Percentiles rank a stretch among this genome's conserved stretches.
Evolutionary conservation across 2,113 vertebrate genomes (phyloP).

Genomic region (Eleginops maclovinus): DNA sequence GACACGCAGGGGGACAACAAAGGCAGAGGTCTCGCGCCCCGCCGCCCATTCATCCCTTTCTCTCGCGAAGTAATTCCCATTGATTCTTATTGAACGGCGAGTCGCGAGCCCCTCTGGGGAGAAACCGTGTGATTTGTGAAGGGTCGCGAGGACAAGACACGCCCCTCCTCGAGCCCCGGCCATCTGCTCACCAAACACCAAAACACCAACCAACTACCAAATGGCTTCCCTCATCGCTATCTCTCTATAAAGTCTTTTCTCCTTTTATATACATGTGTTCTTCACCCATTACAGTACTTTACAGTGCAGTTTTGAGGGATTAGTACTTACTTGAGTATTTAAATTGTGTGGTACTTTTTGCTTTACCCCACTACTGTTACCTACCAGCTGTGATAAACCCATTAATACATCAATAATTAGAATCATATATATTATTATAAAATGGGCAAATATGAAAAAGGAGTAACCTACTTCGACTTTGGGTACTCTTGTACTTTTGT

Average conservation of each 20-base stretch:
- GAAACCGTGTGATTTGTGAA: slow-evolving; percentile 83
- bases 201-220: slow-evolving; percentile 73
- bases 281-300: too few species aligned
- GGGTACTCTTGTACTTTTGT: too few species aligned
- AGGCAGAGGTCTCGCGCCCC: slow-evolving; percentile 82
- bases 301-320: too few species aligned
- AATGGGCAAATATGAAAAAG: too few species aligned
- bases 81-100: slow-evolving; percentile 81
- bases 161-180: slow-evolving; percentile 77
- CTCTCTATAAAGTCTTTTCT: slow-evolving; percentile 8
- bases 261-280: background rate
- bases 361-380: too few species aligned
- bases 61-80: slow-evolving; percentile 82
- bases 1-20: slow-evolving; percentile 80
- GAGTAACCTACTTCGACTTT: too few species aligned
- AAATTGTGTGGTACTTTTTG: too few species aligned
- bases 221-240: slow-evolving; percentile 50
- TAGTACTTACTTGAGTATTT: too few species aligned
- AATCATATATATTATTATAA: too few species aligned
- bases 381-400: too few species aligned
- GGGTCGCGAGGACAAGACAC: slow-evolving; percentile 83
- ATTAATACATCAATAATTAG: too few species aligned
- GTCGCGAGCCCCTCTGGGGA: slow-evolving; percentile 82
- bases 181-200: slow-evolving; percentile 83
- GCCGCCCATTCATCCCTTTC: slow-evolving; percentile 84